Conservation (phyloP, 2,797 vertebrate genomes). For the Epinephelus awoara region DNA sequence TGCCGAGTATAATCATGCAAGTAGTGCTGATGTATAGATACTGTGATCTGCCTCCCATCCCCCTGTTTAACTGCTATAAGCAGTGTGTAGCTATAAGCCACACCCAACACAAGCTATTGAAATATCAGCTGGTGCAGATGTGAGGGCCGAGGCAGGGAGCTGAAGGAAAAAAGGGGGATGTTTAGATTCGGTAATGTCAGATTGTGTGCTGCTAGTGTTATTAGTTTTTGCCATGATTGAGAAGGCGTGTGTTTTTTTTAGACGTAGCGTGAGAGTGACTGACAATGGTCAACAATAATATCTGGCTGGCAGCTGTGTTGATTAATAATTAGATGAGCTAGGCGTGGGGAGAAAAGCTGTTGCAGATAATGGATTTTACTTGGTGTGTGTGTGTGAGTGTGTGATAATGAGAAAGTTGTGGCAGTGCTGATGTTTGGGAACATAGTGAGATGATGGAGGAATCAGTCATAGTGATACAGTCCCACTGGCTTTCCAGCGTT, state of each 20-base stretch:
- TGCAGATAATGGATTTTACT: constrained; percentile 58
- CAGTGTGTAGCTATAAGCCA: constrained; percentile 72
- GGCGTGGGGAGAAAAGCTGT: constrained; percentile 47
- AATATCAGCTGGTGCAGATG: constrained; percentile 75
- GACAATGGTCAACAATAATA: constrained; percentile 52
- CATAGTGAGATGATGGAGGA: constrained; percentile 45
- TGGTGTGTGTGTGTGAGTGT: constrained; percentile 1
- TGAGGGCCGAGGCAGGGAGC: constrained; percentile 49
- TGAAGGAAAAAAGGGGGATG: constrained; percentile 40
- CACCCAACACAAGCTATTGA: constrained; percentile 74
- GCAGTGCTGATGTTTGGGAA: constrained; percentile 42
- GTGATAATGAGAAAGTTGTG: constrained; percentile 54
- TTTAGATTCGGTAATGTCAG: constrained; percentile 43
- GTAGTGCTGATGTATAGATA: constrained; percentile 77
- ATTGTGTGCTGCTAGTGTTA: constrained; percentile 6
- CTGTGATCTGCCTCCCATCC: constrained; percentile 70
- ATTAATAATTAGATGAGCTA: constrained; percentile 69
- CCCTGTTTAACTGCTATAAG: constrained; percentile 65
- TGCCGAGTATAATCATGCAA: constrained; percentile 68
- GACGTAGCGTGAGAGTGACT: constrained; percentile 84
- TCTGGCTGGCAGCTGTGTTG: constrained; percentile 50
- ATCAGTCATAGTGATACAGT: constrained; percentile 22
- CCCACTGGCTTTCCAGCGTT: constrained; percentile 13
- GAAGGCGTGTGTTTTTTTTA: constrained; percentile 65
- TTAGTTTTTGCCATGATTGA: constrained; percentile 7